phyloP scores from a whole-genome alignment of 2,113 vertebrate genomes.

The Grallaria varia region DNA sequence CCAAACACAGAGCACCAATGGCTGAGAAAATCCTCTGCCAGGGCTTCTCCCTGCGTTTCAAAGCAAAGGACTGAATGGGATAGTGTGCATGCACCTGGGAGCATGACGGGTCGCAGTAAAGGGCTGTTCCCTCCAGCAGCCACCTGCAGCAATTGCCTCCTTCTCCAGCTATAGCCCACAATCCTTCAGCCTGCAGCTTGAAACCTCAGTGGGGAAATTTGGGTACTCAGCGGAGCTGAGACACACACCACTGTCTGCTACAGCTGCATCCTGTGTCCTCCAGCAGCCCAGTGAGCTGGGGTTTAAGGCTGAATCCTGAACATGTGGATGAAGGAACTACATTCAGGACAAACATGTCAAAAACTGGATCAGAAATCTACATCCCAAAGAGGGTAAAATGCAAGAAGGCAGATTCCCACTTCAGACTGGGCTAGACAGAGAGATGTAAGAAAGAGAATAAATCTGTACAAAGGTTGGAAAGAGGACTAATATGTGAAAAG shows the following conservation, averaged over 20 bases:
- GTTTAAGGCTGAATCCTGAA: not conserved
- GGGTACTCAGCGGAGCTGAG: not conserved
- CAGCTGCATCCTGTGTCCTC: not conserved
- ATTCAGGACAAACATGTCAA: not conserved
- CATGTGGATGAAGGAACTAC: not conserved
- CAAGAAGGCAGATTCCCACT: not conserved
- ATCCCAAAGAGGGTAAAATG: not conserved
- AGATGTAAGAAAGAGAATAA: not conserved
- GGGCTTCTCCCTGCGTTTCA: not conserved
- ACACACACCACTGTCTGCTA: accelerated
- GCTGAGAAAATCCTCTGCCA: not conserved
- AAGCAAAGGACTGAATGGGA: not conserved
- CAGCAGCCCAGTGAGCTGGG: not conserved
- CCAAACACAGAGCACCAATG: not conserved
- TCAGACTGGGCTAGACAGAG: not conserved
- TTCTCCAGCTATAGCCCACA: not conserved
- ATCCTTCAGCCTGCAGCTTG: not conserved
- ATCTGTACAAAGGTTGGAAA: not conserved
- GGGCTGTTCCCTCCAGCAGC: not conserved
- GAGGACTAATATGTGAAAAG: not conserved
- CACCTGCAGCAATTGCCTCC: not conserved
- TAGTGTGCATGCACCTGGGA: not conserved
- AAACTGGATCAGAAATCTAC: not conserved
- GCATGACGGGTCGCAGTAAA: accelerated
- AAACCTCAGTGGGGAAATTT: not conserved